phyloP scores from a whole-genome alignment of 1,140 invertebrate genomes.

The Arion vulgaris region DNA sequence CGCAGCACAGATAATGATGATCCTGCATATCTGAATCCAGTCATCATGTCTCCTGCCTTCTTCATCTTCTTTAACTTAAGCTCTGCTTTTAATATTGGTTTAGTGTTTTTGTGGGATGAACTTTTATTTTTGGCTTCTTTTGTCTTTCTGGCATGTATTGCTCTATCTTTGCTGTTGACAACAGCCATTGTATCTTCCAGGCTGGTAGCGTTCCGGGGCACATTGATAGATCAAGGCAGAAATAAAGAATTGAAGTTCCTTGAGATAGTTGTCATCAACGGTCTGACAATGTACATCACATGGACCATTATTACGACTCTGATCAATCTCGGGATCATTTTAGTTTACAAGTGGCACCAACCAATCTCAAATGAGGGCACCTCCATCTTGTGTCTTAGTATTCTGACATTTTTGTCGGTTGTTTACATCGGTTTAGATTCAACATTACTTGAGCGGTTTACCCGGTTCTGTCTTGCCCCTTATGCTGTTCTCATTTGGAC shows the following conservation, averaged over 20 bases:
- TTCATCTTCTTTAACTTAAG: slow-evolving; percentile 55
- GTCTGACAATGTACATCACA: slow-evolving; percentile 63
- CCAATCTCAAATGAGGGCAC: slow-evolving; percentile 39
- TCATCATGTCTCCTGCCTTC: slow-evolving; percentile 43
- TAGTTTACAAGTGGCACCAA: slow-evolving; percentile 49
- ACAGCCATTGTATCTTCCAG: slow-evolving; percentile 49
- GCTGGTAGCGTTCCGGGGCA: slow-evolving; percentile 45
- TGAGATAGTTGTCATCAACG: slow-evolving; percentile 65
- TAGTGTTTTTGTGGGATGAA: slow-evolving; percentile 65
- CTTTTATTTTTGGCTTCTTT: slow-evolving; percentile 43
- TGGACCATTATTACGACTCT: slow-evolving; percentile 65
- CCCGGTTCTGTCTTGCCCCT: slow-evolving; percentile 60
- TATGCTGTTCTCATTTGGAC: slow-evolving; percentile 60
- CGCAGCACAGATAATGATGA: slow-evolving; percentile 42
- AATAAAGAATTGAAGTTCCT: slow-evolving; percentile 59
- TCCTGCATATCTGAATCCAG: slow-evolving; percentile 52
- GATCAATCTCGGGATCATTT: slow-evolving; percentile 59
- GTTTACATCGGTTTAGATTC: slow-evolving; percentile 57
- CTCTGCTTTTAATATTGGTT: slow-evolving; percentile 56
- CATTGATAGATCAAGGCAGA: slow-evolving; percentile 45
- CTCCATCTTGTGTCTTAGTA: slow-evolving; percentile 47
- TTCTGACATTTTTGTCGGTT: slow-evolving; percentile 46
- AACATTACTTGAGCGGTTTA: slow-evolving; percentile 58
- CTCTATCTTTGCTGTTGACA: slow-evolving; percentile 56
- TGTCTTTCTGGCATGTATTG: slow-evolving; percentile 47